Percentiles rank a stretch among this genome's conserved stretches.
Evolutionary conservation across 53 echinoderm and acorn worm species (phyloP).

Genomic region (Patiria pectinifera): DNA sequence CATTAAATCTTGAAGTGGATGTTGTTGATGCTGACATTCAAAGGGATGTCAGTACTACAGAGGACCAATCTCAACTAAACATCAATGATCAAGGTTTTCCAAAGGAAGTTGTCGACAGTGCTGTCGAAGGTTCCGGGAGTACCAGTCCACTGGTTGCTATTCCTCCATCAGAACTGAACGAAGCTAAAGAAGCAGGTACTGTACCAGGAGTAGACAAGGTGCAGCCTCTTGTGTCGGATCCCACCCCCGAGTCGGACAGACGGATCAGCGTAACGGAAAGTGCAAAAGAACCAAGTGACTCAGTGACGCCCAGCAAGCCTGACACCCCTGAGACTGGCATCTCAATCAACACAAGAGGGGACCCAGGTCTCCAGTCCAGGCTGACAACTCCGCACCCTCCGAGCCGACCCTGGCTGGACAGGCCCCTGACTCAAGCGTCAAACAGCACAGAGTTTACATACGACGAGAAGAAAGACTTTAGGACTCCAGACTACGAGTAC

Average conservation of each 20-base stretch:
- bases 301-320: conserved; percentile 45
- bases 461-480: conserved; percentile 80
- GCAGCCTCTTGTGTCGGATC: background rate
- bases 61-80: background rate
- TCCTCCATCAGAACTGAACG: background rate
- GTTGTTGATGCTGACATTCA: background rate
- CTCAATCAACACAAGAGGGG: conserved; percentile 31
- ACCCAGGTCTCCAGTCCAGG: conserved; percentile 14
- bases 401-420: conserved; percentile 25
- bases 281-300: conserved; percentile 8
- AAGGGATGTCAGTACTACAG: background rate
- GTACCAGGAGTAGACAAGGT: background rate
- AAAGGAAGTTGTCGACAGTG: background rate
- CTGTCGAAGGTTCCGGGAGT: background rate
- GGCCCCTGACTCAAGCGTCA: conserved; percentile 36
- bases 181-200: background rate
- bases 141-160: background rate
- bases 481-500: conserved; percentile 90
- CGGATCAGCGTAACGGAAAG: background rate
- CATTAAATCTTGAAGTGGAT: conserved; percentile 26
- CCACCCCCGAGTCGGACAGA: conserved; percentile 4
- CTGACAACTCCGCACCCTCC: conserved; percentile 41
- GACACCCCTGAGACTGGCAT: conserved; percentile 49
- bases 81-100: background rate
- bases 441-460: conserved; percentile 71